Conservation (phyloP, 2,113 vertebrate species). For the Leucoraja erinaceus region DNA sequence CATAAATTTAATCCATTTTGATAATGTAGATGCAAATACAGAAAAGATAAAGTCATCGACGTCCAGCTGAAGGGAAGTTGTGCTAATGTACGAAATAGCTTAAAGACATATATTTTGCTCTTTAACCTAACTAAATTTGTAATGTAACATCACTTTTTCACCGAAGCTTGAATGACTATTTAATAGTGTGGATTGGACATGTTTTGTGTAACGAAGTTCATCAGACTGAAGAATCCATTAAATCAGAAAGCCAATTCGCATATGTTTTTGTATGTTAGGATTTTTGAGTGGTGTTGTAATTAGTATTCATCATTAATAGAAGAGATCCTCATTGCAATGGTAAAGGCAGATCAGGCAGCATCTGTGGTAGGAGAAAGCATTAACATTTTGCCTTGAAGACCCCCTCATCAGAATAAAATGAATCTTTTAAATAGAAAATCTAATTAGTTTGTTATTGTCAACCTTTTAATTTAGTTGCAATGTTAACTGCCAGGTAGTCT, state of each 20-base stretch:
- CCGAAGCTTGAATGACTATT: not conserved
- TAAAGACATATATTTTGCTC: not conserved
- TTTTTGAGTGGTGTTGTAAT: not conserved
- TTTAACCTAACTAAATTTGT: not conserved
- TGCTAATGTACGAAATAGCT: not conserved
- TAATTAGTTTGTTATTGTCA: not conserved
- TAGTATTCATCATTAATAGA: not conserved
- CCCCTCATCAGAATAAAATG: not conserved
- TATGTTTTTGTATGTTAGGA: not conserved
- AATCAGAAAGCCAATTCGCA: not conserved
- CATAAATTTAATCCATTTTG: not conserved
- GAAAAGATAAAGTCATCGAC: not conserved
- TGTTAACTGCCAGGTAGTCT: not conserved
- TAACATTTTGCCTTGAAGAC: too few relatives aligned
- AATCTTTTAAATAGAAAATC: not conserved
- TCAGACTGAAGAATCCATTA: not conserved
- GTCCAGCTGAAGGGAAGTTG: not conserved
- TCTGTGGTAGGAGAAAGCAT: too few relatives aligned
- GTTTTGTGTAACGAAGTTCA: not conserved
- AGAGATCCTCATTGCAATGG: not conserved
- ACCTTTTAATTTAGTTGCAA: not conserved
- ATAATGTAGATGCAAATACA: not conserved
- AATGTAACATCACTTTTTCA: not conserved
- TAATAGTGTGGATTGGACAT: not conserved
- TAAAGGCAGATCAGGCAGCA: not conserved